Base-by-base conservation (phyloP, 2,113 vertebrate species). In the Marmota monax region DNA sequence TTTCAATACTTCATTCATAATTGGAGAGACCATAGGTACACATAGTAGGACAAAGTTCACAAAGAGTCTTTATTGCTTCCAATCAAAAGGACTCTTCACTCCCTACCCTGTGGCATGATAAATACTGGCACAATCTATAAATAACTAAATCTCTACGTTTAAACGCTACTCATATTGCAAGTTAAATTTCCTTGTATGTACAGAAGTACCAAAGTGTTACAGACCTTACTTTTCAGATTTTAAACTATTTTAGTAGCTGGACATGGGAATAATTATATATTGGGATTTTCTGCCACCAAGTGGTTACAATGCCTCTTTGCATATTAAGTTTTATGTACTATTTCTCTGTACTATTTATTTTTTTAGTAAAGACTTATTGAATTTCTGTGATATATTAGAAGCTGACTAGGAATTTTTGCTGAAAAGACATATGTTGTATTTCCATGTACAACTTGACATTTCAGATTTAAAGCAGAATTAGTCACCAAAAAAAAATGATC, bases 211-310 rank as follows among this genome's bases (percentile, higher is more conserved):
- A 42, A 61, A 48, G 92, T 67, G 0, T 12, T 16, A 1, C 5
- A 32, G 18, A 0, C 0, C 0, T 39, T 32, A 88, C 42, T 39
- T 96, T 90, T 42, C 74, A 87, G 20, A 79, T 45, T 82, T 25
- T n/a, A 63, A 61, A 23, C 9, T 45, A 48, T 34, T 42, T 37
- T 79, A 56, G 83, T 34, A 48, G 76, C 56, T 67, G 23, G 18
- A 18, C 7, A 17, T 42, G 17, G 63, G 42, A 69, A 13, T 0
- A 34, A 88, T 48, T 74, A 96, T 98, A 93, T 74, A 69, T 94
- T 98, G 92, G 83, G 90, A 84, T 69, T 87, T 72, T 92, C 98
- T 98, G 98, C 98, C 98, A 97, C 97, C 98, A 96, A 96, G 98
- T 98, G 98, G 98, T 79, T 14, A 45, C 32, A 80, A 94, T 78